Conservation (phyloP, 1,140 invertebrate species). For the Aphis gossypii region DNA sequence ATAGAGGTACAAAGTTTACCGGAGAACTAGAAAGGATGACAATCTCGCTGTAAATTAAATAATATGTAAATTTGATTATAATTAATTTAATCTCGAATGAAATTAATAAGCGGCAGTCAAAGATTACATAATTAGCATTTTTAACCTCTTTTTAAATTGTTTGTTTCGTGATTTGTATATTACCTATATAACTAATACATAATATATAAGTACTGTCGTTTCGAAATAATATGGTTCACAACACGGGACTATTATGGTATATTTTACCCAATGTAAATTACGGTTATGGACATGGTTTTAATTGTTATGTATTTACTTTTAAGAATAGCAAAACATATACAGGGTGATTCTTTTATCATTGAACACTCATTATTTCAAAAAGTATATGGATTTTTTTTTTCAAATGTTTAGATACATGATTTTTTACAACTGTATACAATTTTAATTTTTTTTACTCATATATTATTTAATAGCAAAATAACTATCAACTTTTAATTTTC, state of each 20-base stretch:
- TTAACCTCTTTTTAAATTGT: not conserved
- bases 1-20: not conserved
- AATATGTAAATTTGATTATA: not conserved
- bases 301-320: not conserved
- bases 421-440: too few species aligned
- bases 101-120: not conserved
- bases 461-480: too few species aligned
- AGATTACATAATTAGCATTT: not conserved
- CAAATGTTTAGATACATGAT: too few species aligned
- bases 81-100: not conserved
- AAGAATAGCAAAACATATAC: not conserved
- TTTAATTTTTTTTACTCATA: too few species aligned
- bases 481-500: too few species aligned
- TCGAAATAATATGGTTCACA: not conserved
- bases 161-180: not conserved
- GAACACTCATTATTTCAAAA: too few species aligned
- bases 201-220: not conserved
- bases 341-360: too few species aligned
- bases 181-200: not conserved
- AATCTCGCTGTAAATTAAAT: not conserved
- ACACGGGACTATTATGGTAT: not conserved
- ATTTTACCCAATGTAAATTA: not conserved
- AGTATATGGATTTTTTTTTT: too few species aligned
- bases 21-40: not conserved
- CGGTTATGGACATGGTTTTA: not conserved